Base-by-base conservation (phyloP, 2,888 invertebrate species). In the Cancer borealis region DNA sequence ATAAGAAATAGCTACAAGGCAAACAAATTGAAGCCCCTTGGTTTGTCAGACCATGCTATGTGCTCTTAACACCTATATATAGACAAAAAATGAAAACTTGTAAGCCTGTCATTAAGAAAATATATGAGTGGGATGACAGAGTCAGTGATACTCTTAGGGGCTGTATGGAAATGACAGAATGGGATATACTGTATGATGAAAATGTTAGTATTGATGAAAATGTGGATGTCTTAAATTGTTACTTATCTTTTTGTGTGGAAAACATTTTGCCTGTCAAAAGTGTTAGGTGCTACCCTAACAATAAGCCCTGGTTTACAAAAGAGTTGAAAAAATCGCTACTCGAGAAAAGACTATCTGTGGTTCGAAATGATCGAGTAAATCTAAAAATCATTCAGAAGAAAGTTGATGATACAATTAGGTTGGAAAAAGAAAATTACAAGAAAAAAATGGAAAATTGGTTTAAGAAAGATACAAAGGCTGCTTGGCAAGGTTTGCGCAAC, bases 181-280 rank as follows among this genome's bases (percentile, higher is more conserved):
- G 88, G 88, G 46, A 88, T 88, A 4, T 45, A 88, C 88, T 88
- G 46, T 39, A 46, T 88, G 88, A 45, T 88, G n/a, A 87, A 21
- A 26, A 87, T 87, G 17, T 30, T 87, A 87, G 12, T 21, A 30
- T 87, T 87, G 87, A 87, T 87, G 88, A 39, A 88, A 88, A 88
- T 88, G 88, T 88, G 39, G 88, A 88, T 88, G 39, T 88, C 46
- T 88, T 88, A 88, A 88, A 46, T 88, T 39, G 39, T 26, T 88
- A 14, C 46, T 45, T 88, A 45, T 88, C 88, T 88, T 88, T 88
- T 88, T 88, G 88, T 88, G 88, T 88, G 39, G 88, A 88, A 45
- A 88, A 45, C 46, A 88, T 88, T 88, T 88, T 88, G 88, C 88
- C 88, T 39, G 46, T 88, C 46, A 88, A 88, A 88, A 88, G 21